phyloP scores from a whole-genome alignment of 1,140 invertebrate species.

The Lutraria rhynchaena region DNA sequence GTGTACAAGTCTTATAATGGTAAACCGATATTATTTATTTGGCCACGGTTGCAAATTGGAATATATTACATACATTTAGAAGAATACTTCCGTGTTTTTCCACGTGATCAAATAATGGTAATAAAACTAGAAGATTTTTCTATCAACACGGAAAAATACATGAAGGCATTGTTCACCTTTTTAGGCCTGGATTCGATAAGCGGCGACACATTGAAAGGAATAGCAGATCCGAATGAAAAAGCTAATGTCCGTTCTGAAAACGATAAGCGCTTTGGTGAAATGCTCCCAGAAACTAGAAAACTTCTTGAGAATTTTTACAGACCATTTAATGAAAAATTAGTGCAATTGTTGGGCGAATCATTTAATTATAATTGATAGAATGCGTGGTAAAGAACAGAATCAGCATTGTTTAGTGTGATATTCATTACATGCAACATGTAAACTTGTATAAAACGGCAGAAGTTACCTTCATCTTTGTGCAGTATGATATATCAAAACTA shows the following conservation, averaged over 20 bases:
- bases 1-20: neutral
- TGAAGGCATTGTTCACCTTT: conserved; percentile 86
- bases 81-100: conserved; percentile 65
- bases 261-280: conserved; percentile 1
- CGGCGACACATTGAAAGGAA: too few relatives aligned
- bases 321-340: conserved; percentile 20
- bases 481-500: too few relatives aligned
- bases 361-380: conserved; percentile 44
- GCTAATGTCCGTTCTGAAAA: neutral
- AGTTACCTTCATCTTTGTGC: too few relatives aligned
- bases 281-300: conserved; percentile 26
- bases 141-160: conserved; percentile 93
- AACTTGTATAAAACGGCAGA: too few relatives aligned
- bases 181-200: conserved; percentile 75
- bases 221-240: too few relatives aligned
- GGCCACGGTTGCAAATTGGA: conserved; percentile 63
- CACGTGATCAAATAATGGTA: conserved; percentile 80
- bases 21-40: too few relatives aligned
- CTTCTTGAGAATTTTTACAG: conserved; percentile 10
- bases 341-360: neutral
- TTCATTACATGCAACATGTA: too few relatives aligned
- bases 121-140: conserved; percentile 91
- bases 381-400: too few relatives aligned
- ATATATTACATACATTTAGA: conserved; percentile 59
- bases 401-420: too few relatives aligned